Conservation (phyloP, 2,888 invertebrate genomes). For the Orchesella flavescens region DNA sequence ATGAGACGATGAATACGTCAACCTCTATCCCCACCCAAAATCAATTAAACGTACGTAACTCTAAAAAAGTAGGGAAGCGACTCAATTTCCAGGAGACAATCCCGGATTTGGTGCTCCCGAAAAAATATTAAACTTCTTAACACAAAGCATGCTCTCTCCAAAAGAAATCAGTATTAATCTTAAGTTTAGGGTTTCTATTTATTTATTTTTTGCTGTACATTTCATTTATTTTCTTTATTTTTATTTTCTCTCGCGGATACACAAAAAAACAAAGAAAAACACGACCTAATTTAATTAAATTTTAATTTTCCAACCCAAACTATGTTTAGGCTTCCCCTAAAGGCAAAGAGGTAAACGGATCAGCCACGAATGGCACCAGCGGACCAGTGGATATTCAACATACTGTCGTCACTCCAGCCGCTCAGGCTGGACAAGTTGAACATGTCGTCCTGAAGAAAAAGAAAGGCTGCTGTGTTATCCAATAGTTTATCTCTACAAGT, state of each 20-base stretch:
- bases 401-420: slow-evolving; percentile 82
- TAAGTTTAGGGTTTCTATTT: slow-evolving; percentile 21
- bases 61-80: slow-evolving; percentile 56
- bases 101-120: slow-evolving; percentile 65
- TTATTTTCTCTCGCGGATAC: slow-evolving; percentile 8
- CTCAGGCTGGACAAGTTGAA: slow-evolving; percentile 86
- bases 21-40: slow-evolving; percentile 65
- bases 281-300: slow-evolving; percentile 34
- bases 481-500: slow-evolving; percentile 77
- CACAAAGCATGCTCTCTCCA: slow-evolving; percentile 1
- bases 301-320: slow-evolving; percentile 21
- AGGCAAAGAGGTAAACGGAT: slow-evolving; percentile 69
- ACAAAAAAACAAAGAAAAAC: background rate
- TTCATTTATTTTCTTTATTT: slow-evolving; percentile 27
- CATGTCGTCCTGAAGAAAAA: slow-evolving; percentile 95
- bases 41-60: slow-evolving; percentile 69
- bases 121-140: slow-evolving; percentile 30
- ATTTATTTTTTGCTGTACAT: background rate
- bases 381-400: slow-evolving; percentile 83
- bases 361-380: slow-evolving; percentile 70
- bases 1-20: slow-evolving; percentile 67
- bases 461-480: slow-evolving; percentile 94
- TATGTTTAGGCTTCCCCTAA: slow-evolving; percentile 63
- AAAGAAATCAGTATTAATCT: slow-evolving; percentile 13
- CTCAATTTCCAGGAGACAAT: slow-evolving; percentile 62